A percentile compares a stretch with the other conserved stretches of the same genome.
Evolutionary conservation across 2,113 vertebrate species (phyloP).

Genomic region (Microcebus griseorufus): DNA sequence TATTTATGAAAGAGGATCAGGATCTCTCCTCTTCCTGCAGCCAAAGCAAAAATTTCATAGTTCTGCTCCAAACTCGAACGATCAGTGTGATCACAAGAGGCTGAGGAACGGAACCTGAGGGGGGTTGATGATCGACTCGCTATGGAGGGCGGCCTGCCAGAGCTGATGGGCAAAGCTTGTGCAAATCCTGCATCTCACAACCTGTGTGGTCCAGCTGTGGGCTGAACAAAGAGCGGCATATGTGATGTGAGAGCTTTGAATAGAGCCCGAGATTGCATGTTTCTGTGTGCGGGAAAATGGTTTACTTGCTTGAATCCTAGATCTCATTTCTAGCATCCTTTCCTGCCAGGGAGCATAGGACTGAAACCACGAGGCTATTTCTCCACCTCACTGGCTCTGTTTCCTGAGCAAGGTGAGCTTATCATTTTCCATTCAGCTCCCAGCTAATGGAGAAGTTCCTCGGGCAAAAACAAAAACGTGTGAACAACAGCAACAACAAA

Average conservation of each 20-base stretch:
- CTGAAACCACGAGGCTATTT: constrained; percentile 26
- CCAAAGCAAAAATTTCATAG: neutral
- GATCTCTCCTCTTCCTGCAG: neutral
- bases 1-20: constrained; percentile 49
- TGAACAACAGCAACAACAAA: neutral
- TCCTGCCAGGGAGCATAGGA: neutral
- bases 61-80: neutral
- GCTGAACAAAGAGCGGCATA: constrained; percentile 26
- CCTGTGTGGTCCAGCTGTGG: constrained; percentile 58
- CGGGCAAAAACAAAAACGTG: constrained; percentile 56
- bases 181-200: constrained; percentile 2
- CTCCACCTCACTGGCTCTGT: constrained; percentile 28
- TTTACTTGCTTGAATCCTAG: neutral
- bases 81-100: neutral
- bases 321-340: constrained; percentile 34
- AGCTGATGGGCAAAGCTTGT: neutral
- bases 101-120: neutral
- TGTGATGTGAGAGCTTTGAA: constrained; percentile 46
- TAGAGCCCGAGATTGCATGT: neutral
- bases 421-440: constrained; percentile 44
- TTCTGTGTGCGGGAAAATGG: neutral
- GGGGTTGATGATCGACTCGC: neutral
- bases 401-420: constrained; percentile 49
- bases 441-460: constrained; percentile 22
- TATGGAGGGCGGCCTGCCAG: neutral